phyloP scores from a whole-genome alignment of 2,113 vertebrate species.

The Sturnira hondurensis region DNA sequence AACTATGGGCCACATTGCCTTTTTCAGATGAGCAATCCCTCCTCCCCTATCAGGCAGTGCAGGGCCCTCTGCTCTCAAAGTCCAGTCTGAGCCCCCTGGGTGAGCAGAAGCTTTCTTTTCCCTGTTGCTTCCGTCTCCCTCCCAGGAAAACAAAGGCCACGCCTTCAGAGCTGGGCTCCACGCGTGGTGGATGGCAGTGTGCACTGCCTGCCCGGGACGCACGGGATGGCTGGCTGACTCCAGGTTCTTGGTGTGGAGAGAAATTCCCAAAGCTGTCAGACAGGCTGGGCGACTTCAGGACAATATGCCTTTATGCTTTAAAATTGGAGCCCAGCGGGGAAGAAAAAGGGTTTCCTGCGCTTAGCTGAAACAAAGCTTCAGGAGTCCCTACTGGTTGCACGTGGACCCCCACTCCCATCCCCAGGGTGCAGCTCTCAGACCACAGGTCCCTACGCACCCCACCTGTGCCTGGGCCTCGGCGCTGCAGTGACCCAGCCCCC shows the following conservation, averaged over 20 bases:
- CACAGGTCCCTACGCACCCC: too few species aligned
- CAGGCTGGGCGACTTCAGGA: slow-evolving; percentile 56
- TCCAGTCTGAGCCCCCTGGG: neutral
- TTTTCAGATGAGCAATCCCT: neutral
- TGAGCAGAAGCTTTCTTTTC: neutral
- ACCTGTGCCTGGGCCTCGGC: neutral
- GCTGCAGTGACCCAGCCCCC: too few species aligned
- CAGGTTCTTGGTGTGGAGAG: neutral
- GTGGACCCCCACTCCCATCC: neutral
- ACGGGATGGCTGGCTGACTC: neutral
- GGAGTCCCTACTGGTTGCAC: neutral
- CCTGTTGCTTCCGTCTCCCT: neutral
- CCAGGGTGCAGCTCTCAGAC: neutral
- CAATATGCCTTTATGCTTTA: slow-evolving; percentile 59
- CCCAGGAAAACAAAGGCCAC: neutral
- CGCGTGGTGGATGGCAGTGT: neutral
- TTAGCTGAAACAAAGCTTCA: neutral
- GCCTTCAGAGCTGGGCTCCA: neutral
- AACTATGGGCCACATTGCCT: neutral
- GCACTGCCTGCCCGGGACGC: neutral
- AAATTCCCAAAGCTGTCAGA: slow-evolving; percentile 43
- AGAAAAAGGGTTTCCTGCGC: neutral
- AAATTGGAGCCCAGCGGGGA: neutral
- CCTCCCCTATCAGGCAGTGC: neutral
- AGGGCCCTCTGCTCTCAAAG: neutral